Evolutionary conservation across 2,797 vertebrate genomes (phyloP), one percentile per base, ranked within the genome.

Genomic region (Triplophysa bombifrons): DNA sequence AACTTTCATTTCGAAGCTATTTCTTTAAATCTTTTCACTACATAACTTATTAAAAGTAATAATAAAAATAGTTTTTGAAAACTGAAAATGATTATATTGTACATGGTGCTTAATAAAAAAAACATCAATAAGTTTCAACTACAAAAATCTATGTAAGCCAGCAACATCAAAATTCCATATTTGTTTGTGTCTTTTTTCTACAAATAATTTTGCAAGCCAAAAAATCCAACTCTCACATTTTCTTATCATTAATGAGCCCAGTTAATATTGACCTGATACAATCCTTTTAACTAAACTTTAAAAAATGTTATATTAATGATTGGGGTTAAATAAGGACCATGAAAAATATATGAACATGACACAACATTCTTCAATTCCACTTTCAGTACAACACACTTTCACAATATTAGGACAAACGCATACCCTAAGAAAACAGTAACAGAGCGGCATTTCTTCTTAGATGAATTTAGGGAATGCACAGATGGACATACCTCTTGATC

Each of bases 401-500:
- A 60, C 19, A 30, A 20, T 48, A 76, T 16, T 20, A 48, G 46
- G 25, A 58, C 6, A 2, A 67, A 9, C 5, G 41, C 16, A 68
- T 68, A 56, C 38, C n/a, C 27, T 17, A 67, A 27, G 6, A 46
- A 16, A 14, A 34, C 27, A 46, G 20, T 3, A 17, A 70, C 25
- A 51, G 14, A 70, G 27, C 16, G 10, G 12, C 20, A 56, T 50
- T 64, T 51, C 41, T 34, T 25, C 65, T 2, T 16, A 30, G 5
- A 51, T 3, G 1, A 46, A 44, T 8, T 72, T 20, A 1, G 61
- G 38, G 9, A 65, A 50, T 34, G 65, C 46, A 79, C n/a, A 11
- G 16, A 65, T 38, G 19, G 53, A 66, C 70, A 10, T 85, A 88
- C 86, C 84, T 84, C 69, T 80, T 9, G 76, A 72, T 67, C 77